phyloP scores from a whole-genome alignment of 2,113 vertebrate genomes.

The Mus musculus region GRCm39 chr16:30531001-30531500 shows the following conservation, averaged over 20 bases:
- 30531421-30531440: neutral
- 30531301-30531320: neutral
- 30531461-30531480: neutral
- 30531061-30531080: neutral
- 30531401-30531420: neutral
- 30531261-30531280: constrained; percentile 11
- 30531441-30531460: neutral
- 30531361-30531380: rapidly evolving
- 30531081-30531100: neutral
- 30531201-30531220: neutral
- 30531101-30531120: neutral
- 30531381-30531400: neutral
- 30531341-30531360: neutral
- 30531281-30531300: neutral
- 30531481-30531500: neutral
- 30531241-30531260: neutral
- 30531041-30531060: neutral
- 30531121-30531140: neutral
- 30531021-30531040: neutral
- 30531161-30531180: neutral
- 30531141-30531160: neutral
- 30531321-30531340: neutral
- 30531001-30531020: neutral
- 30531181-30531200: no score
- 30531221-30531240: neutral